Evolutionary conservation across 2,888 invertebrate genomes (phyloP), one percentile per base, ranked within the genome.

Genomic region (Tupiocoris notatus): DNA sequence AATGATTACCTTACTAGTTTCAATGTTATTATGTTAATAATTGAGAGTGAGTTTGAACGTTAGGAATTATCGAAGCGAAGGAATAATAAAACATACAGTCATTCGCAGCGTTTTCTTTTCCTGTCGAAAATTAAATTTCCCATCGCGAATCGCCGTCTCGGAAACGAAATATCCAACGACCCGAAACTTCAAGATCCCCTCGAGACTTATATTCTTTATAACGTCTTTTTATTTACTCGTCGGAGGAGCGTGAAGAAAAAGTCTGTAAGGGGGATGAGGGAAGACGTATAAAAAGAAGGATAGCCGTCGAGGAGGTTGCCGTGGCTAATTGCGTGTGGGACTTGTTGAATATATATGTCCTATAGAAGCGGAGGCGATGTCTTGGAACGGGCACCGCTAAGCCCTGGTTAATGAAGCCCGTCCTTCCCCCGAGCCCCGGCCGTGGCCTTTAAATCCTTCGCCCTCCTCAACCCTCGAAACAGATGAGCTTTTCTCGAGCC

Each of bases 291-390:
- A 39, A 39, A 39, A 39, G 39, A 39, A 39, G 39, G 3, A 39
- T 39, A 39, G 39, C 39, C 39, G 6, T 39, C 6, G 70, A 59
- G 70, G 70, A 20, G 21, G 23, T 39, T 21, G 16, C 68, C 70
- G 70, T 74, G 74, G 74, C 74, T 74, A 74, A 74, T 74, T 74
- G 74, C 57, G 74, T 74, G 74, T 74, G 64, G 64, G 74, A 74
- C 74, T 74, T 74, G 74, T 74, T 74, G 74, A 74, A 74, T 74
- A 74, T 74, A 74, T 74, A 74, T 74, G 74, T 74, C 63, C 64
- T 74, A 74, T 74, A 74, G 74, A 74, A 59, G 64, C 74, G 64
- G 56, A 64, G 21, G 74, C 74, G 74, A 74, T 74, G 74, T 74
- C 74, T 74, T 74, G 74, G 74, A 74, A 74, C 63, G 74, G 64